A percentile compares a stretch with the other conserved stretches of the same genome.
Conservation (phyloP, 2,888 invertebrate species). For the Drosophila atroscutellata region DNA sequence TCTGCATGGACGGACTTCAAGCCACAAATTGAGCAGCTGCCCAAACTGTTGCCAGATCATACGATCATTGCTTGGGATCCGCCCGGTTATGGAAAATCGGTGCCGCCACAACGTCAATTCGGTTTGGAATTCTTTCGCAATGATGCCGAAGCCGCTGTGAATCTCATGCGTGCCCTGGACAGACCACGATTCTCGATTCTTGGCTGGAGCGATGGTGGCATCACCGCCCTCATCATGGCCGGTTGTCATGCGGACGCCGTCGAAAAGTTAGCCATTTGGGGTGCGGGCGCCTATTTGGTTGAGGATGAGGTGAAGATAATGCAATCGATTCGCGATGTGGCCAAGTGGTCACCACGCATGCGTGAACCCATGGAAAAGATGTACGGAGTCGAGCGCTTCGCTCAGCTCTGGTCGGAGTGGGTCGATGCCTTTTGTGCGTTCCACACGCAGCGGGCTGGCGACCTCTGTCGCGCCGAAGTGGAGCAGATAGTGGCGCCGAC, state of each 20-base stretch:
- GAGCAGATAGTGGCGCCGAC: constrained; percentile 90
- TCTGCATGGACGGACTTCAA: constrained; percentile 93
- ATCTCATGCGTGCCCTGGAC: constrained; percentile 90
- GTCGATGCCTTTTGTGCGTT: constrained; percentile 88
- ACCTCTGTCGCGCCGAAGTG: constrained; percentile 89
- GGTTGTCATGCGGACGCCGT: constrained; percentile 89
- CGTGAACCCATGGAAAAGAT: constrained; percentile 89
- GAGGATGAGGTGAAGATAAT: constrained; percentile 88
- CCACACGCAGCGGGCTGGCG: constrained; percentile 88
- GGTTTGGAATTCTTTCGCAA: constrained; percentile 89
- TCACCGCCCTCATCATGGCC: constrained; percentile 91
- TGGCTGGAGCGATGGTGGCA: constrained; percentile 97
- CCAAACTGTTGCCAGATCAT: constrained; percentile 83
- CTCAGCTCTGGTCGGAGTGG: constrained; percentile 90
- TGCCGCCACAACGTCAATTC: constrained; percentile 91
- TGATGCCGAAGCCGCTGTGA: constrained; percentile 90
- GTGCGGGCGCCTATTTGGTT: constrained; percentile 90
- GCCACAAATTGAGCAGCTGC: constrained; percentile 89
- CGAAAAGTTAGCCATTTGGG: constrained; percentile 91
- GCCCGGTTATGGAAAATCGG: constrained; percentile 93
- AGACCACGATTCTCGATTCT: constrained; percentile 90
- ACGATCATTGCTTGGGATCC: constrained; percentile 91
- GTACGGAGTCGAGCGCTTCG: constrained; percentile 91
- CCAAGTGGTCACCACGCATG: constrained; percentile 92
- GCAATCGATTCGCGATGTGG: constrained; percentile 90